These are phyloP conservation scores for Phymanthus crucifer DNA, from an alignment of 92 coral and sea anemone genomes.

Conservation along the genomic window DNA sequence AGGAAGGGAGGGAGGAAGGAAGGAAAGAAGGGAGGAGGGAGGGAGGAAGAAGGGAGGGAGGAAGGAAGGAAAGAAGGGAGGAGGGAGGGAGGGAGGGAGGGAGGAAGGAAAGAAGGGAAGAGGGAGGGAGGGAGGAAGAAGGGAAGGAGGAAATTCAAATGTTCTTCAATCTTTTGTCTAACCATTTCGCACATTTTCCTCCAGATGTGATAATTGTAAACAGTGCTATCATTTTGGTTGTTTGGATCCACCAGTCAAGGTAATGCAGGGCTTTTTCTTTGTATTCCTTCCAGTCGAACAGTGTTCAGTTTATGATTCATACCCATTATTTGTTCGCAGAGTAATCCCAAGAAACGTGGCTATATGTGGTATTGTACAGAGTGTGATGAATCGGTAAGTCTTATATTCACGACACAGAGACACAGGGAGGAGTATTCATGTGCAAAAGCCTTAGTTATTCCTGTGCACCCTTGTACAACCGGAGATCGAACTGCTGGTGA, in stretches of 20 bases:
- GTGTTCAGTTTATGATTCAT: background rate
- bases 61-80: background rate
- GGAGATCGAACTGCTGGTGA: too few relatives aligned
- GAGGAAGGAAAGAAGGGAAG: background rate
- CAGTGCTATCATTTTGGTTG: conserved; percentile 91
- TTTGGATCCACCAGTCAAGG: conserved; percentile 95
- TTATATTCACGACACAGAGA: background rate
- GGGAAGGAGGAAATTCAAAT: background rate
- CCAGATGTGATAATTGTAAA: conserved; percentile 88
- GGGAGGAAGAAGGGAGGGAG: background rate
- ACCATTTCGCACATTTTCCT: background rate
- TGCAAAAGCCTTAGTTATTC: too few relatives aligned
- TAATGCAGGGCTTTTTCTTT: background rate
- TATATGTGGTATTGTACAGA: conserved; percentile 98
- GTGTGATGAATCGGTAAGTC: conserved; percentile 94
- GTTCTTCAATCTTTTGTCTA: background rate
- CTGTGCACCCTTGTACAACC: too few relatives aligned
- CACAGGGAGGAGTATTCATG: background rate
- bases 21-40: background rate
- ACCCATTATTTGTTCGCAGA: conserved; percentile 36
- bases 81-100: background rate
- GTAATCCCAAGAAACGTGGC: conserved; percentile 94
- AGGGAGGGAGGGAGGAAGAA: background rate
- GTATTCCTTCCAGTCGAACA: background rate
- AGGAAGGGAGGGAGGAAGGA: too few relatives aligned